Conservation (phyloP, 2,113 vertebrate species). For the Paradoxurus hermaphroditus region DNA sequence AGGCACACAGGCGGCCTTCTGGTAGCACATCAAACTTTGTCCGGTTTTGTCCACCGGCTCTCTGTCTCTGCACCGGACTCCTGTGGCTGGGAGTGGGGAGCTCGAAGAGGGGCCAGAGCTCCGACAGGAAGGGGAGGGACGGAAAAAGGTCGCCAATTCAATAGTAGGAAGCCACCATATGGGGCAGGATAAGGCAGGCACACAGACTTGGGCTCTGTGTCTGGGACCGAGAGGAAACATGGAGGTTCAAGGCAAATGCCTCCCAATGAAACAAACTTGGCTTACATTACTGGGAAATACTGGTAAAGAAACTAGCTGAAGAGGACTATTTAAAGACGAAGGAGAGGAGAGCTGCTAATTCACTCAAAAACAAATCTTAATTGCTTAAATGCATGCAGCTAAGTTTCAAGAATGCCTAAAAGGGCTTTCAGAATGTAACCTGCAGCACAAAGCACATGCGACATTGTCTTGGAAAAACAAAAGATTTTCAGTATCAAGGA, state of each 20-base stretch:
- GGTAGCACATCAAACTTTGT: background rate
- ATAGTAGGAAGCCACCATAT: background rate
- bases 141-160: constrained; percentile 21
- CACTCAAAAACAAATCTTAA: constrained; percentile 52
- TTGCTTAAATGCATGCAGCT: constrained; percentile 60
- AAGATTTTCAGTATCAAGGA: background rate
- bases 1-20: background rate
- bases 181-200: constrained; percentile 9
- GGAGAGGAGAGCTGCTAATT: background rate
- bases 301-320: background rate
- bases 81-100: background rate
- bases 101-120: background rate
- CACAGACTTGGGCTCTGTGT: background rate
- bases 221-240: background rate
- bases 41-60: background rate
- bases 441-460: background rate
- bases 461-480: background rate
- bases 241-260: background rate
- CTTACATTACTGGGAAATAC: background rate
- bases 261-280: background rate
- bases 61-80: background rate
- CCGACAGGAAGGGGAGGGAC: background rate
- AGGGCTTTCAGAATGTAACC: background rate
- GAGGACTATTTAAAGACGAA: constrained; percentile 28
- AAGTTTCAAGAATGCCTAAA: background rate